Evolutionary conservation across 2,888 invertebrate genomes (phyloP).

Genomic region (Tanytarsus gracilentus): DNA sequence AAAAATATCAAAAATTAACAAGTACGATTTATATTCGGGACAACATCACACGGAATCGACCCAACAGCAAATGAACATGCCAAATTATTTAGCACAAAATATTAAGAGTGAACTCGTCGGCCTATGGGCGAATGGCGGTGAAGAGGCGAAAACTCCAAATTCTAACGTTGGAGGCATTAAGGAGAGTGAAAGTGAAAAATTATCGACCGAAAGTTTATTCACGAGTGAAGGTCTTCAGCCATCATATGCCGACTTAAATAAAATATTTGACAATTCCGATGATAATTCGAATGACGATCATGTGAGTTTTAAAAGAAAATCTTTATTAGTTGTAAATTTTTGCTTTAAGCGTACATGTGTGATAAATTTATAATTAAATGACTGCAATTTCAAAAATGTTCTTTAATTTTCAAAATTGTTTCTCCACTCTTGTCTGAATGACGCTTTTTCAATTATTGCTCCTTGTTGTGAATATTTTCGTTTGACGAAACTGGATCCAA

Average conservation of each 20-base stretch:
- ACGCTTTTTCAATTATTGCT: too few species aligned
- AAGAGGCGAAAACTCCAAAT: neutral
- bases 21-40: slow-evolving; percentile 53
- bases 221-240: slow-evolving; percentile 84
- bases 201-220: slow-evolving; percentile 50
- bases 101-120: neutral
- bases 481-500: too few species aligned
- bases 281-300: slow-evolving; percentile 83
- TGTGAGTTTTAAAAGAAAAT: slow-evolving; percentile 52
- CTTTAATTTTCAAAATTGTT: too few species aligned
- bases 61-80: neutral
- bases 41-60: slow-evolving; percentile 44
- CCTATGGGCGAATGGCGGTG: neutral
- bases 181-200: slow-evolving; percentile 14
- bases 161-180: neutral
- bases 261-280: slow-evolving; percentile 88
- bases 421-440: too few species aligned
- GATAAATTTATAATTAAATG: neutral
- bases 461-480: too few species aligned
- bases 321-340: slow-evolving; percentile 25
- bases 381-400: too few species aligned
- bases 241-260: slow-evolving; percentile 82
- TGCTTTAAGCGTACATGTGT: neutral
- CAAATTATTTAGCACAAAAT: neutral
- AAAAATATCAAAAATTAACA: slow-evolving; percentile 37